These are phyloP conservation scores for Burhinus bistriatus DNA, from an alignment of 2,113 vertebrate genomes.

Conservation along the genomic window DNA sequence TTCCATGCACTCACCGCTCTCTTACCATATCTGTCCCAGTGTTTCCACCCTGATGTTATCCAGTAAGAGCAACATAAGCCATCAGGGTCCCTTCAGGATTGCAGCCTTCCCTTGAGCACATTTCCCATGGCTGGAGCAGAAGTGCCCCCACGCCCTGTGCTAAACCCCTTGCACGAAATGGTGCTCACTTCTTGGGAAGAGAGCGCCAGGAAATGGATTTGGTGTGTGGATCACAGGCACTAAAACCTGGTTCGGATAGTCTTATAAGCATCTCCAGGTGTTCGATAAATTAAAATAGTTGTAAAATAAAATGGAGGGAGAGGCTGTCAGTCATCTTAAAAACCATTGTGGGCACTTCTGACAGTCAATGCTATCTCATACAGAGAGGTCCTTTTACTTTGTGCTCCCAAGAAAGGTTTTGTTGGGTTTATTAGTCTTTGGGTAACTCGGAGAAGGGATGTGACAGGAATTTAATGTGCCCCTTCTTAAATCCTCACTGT, in stretches of 20 bases:
- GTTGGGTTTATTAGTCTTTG: slow-evolving; percentile 38
- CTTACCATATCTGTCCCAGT: not conserved
- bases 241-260: not conserved
- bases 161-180: not conserved
- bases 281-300: not conserved
- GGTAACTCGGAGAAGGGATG: slow-evolving; percentile 12
- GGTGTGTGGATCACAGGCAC: not conserved
- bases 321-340: slow-evolving; percentile 40
- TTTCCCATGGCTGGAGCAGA: not conserved
- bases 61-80: not conserved
- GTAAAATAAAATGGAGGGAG: slow-evolving; percentile 27
- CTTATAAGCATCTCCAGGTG: slow-evolving; percentile 31
- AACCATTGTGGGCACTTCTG: slow-evolving; percentile 22
- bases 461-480: slow-evolving; percentile 36
- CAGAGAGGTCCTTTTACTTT: slow-evolving; percentile 24
- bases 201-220: not conserved
- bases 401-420: slow-evolving; percentile 40
- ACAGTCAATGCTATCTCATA: not conserved
- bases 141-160: not conserved
- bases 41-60: not conserved
- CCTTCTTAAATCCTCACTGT: slow-evolving; percentile 31
- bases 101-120: fast-evolving
- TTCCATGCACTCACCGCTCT: not conserved
- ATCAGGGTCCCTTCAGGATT: not conserved
- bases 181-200: not conserved